Evolutionary conservation across 2,888 invertebrate species (phyloP).

Genomic region (Carabus problematicus): DNA sequence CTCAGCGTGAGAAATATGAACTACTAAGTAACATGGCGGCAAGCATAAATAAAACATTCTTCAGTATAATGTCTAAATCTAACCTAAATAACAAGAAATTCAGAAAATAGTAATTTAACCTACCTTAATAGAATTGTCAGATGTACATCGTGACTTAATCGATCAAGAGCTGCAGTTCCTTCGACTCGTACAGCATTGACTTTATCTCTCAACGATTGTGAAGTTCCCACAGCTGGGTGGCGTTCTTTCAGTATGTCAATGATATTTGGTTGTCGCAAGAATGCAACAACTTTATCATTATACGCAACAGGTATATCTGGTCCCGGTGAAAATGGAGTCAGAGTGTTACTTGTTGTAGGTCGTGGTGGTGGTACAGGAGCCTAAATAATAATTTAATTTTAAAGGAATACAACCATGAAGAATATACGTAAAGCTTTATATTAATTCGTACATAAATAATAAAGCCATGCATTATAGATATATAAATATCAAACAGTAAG

Average conservation of each 20-base stretch:
- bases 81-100: too few relatives aligned
- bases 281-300: slow-evolving; percentile 96
- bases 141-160: slow-evolving; percentile 91
- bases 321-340: slow-evolving; percentile 54
- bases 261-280: slow-evolving; percentile 92
- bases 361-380: slow-evolving; percentile 80
- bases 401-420: too few relatives aligned
- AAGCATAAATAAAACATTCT: background rate
- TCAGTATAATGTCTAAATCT: too few relatives aligned
- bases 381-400: slow-evolving; percentile 54
- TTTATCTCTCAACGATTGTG: slow-evolving; percentile 81
- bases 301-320: slow-evolving; percentile 87
- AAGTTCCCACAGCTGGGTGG: slow-evolving; percentile 75
- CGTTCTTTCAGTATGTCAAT: slow-evolving; percentile 88
- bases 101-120: slow-evolving; percentile 50
- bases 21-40: background rate
- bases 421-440: too few relatives aligned
- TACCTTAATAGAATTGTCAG: slow-evolving; percentile 92
- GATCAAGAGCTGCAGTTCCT: slow-evolving; percentile 82
- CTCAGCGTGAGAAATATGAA: background rate
- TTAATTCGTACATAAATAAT: too few relatives aligned
- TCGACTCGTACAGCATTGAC: slow-evolving; percentile 89
- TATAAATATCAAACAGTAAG: too few relatives aligned
- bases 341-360: slow-evolving; percentile 63
- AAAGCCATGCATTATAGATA: too few relatives aligned